Evolutionary conservation across 1,140 invertebrate genomes (phyloP), one percentile per base, ranked within the genome.

Genomic region (Akabosia matsudoensis): DNA sequence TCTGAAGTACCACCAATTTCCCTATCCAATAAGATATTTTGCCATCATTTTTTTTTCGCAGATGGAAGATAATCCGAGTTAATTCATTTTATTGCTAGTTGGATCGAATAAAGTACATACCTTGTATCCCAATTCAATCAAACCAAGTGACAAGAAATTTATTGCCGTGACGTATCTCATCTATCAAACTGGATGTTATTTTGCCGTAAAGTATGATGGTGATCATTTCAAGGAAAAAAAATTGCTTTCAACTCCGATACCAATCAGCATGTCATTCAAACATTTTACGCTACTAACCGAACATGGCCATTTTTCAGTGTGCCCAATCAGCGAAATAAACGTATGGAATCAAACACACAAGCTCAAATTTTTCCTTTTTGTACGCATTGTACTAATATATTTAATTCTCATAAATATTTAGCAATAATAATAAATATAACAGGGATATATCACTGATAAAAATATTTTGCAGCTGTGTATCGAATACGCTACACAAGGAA

Each of bases 381-480:
- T 45, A 10, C 18, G 37, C 18, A 45, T 45, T 45, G 37, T 45
- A 45, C 37, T 45, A 45, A 45, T 45, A 18, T 45, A 45, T 45
- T 45, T 45, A 45, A 56, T 56, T 4, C 54, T 56, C 54, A 56
- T 56, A 56, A 56, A 56, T 56, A 56, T 56, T 56, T 56, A 56
- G 54, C 22, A 56, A 10, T 56, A 24, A 56, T 16, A 16, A 30
- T 67, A 30, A 67, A 13, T 28, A 67, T n/a, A 61, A n/a, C 54
- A 24, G 24, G 54, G 54, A 61, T 61, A 61, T n/a, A 61, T 61
- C 54, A 24, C 54, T 24, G 37, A 61, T 24, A 61, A 61, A 61
- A 61, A 61, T 61, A 67, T 67, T 67, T 67, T 67, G 61, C 61
- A 67, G 61, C 61, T 67, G 61, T 31, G 28, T 22, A 61, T 61